A percentile compares a stretch with the other conserved stretches of the same genome.
These are phyloP conservation scores for Atrichornis clamosus DNA, from an alignment of 2,113 vertebrate species.

Conservation along the genomic window DNA sequence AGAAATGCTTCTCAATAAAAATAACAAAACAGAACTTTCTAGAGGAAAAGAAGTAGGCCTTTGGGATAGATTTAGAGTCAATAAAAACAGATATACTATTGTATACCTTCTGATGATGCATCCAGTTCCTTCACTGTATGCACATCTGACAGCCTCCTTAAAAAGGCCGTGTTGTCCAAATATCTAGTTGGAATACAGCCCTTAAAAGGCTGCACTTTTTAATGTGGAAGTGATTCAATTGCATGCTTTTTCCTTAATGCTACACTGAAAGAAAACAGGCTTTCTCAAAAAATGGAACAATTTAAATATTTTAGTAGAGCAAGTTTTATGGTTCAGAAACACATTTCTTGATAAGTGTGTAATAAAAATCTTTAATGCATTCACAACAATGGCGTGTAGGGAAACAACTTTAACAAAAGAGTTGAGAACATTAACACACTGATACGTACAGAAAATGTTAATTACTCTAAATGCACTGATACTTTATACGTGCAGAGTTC, in stretches of 20 bases:
- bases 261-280: not conserved
- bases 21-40: not conserved
- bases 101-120: not conserved
- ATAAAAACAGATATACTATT: not conserved
- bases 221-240: not conserved
- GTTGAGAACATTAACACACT: not conserved
- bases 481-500: not conserved
- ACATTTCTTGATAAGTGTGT: not conserved
- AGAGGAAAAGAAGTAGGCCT: not conserved
- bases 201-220: not conserved
- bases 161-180: not conserved
- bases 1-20: not conserved
- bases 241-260: not conserved
- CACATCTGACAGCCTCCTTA: not conserved
- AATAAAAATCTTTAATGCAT: not conserved
- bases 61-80: not conserved
- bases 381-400: not conserved
- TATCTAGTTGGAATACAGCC: not conserved
- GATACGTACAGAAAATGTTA: not conserved
- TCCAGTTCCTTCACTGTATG: not conserved
- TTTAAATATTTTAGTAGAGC: not conserved
- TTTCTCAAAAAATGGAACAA: not conserved
- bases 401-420: not conserved
- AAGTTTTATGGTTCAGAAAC: not conserved
- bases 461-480: not conserved